phyloP scores from a whole-genome alignment of 2,113 vertebrate species.

The Peromyscus maniculatus region DNA sequence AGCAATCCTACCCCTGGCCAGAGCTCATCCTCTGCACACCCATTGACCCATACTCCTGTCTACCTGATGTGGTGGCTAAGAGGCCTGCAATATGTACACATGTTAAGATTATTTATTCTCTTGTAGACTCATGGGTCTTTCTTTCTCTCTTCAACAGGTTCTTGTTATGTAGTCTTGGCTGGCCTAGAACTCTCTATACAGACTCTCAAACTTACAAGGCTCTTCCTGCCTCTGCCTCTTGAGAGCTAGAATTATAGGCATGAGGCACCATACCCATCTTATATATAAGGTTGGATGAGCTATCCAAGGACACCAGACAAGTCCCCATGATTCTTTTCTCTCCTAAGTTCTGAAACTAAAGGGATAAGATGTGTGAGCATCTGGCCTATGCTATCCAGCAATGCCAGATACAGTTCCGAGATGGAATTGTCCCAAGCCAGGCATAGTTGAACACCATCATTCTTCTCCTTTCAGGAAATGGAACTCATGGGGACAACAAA shows the following conservation, averaged over 20 bases:
- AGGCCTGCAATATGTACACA: not conserved
- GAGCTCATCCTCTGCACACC: not conserved
- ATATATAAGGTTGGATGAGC: not conserved
- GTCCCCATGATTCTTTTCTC: not conserved
- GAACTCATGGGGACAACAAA: conserved; percentile 39
- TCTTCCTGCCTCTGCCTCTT: not conserved
- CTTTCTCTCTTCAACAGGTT: too few species aligned
- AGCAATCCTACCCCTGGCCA: not conserved
- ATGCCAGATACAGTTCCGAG: conserved; percentile 19
- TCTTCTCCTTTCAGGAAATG: conserved; percentile 32
- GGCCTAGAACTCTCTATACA: not conserved
- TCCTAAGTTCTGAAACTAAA: conserved; percentile 40
- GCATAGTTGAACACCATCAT: not conserved
- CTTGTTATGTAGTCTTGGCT: not conserved
- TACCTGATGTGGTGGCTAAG: not conserved
- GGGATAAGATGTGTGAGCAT: not conserved
- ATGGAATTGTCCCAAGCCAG: not conserved
- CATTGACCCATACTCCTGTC: too few species aligned
- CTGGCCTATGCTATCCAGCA: not conserved
- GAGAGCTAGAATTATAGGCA: not conserved
- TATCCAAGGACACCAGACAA: not conserved
- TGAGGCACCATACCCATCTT: not conserved
- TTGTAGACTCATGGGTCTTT: not conserved
- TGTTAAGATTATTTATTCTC: not conserved
- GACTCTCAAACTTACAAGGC: not conserved